Evolutionary conservation across 2,888 invertebrate genomes (phyloP).

Genomic region (Drosophila meridionalis): DNA sequence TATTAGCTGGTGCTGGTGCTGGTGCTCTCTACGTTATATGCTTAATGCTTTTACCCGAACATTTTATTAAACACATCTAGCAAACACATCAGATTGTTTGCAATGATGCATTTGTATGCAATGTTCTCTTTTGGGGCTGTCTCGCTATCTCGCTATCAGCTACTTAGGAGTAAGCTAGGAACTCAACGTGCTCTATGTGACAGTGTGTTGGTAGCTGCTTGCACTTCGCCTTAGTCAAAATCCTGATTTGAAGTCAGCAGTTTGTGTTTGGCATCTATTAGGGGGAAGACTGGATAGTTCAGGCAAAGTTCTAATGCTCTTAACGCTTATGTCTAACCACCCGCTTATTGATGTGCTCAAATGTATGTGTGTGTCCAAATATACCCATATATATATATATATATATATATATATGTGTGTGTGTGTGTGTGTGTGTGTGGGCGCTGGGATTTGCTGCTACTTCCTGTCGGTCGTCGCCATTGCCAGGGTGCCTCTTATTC

Average conservation of each 20-base stretch:
- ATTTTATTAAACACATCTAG: constrained; percentile 2
- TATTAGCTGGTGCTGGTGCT: constrained; percentile 2
- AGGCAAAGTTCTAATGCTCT: constrained; percentile 79
- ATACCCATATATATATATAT: background rate
- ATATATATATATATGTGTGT: background rate
- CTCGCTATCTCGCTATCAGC: background rate
- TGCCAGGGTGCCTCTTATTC: constrained; percentile 16
- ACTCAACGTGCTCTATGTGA: constrained; percentile 8
- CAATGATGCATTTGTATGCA: background rate
- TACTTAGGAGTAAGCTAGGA: constrained; percentile 17
- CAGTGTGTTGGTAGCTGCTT: constrained; percentile 17
- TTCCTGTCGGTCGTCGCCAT: constrained; percentile 13
- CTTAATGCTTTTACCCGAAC: background rate
- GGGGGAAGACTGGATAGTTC: constrained; percentile 36
- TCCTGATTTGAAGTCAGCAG: constrained; percentile 22
- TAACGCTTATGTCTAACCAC: constrained; percentile 67
- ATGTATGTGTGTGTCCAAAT: background rate
- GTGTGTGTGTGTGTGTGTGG: constrained; percentile 8
- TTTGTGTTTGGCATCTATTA: constrained; percentile 32
- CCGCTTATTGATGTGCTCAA: constrained; percentile 39
- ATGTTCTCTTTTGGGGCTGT: background rate
- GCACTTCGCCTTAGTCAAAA: constrained; percentile 33
- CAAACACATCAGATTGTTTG: background rate
- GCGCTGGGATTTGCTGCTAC: constrained; percentile 50
- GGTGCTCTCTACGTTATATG: background rate